Percentiles rank a stretch among this genome's conserved stretches.
Conservation (phyloP, 2,113 vertebrate species). For the Ascaphus truei region DNA sequence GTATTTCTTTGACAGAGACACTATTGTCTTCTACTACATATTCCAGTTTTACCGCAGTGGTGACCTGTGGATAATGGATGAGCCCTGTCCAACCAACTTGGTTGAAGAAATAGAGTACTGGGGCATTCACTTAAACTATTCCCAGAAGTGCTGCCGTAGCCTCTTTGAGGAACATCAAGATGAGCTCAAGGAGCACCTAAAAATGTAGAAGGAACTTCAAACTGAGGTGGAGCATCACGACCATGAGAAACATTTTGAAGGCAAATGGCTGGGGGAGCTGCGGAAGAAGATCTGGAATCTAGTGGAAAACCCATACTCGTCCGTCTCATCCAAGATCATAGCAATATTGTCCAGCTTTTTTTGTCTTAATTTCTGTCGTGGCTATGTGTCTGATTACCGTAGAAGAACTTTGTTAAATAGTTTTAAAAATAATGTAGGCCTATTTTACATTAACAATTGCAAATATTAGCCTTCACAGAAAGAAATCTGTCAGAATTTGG, state of each 20-base stretch:
- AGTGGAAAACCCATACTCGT: constrained; percentile 71
- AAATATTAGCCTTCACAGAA: too few species aligned
- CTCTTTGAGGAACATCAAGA: constrained; percentile 71
- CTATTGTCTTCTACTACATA: constrained; percentile 76
- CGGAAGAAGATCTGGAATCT: constrained; percentile 66
- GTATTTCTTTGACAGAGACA: constrained; percentile 85
- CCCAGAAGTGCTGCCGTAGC: constrained; percentile 68
- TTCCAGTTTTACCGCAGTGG: constrained; percentile 81
- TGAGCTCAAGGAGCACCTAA: constrained; percentile 67
- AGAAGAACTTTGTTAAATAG: too few species aligned
- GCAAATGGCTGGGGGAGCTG: constrained; percentile 56
- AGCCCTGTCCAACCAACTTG: constrained; percentile 71
- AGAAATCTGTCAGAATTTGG: too few species aligned
- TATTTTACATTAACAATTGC: too few species aligned
- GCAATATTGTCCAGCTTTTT: constrained; percentile 68
- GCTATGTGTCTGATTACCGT: constrained; percentile 77
- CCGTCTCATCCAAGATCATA: constrained; percentile 62
- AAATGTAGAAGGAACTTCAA: constrained; percentile 67
- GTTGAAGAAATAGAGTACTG: constrained; percentile 76
- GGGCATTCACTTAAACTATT: constrained; percentile 69
- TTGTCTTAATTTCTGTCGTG: constrained; percentile 71
- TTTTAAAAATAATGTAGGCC: too few species aligned
- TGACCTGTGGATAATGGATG: constrained; percentile 66
- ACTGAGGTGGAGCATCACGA: constrained; percentile 63
- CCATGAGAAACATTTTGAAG: constrained; percentile 51